Evolutionary conservation across 2,888 invertebrate species (phyloP), one percentile per base, ranked within the genome.

Genomic region (Clunio marinus): DNA sequence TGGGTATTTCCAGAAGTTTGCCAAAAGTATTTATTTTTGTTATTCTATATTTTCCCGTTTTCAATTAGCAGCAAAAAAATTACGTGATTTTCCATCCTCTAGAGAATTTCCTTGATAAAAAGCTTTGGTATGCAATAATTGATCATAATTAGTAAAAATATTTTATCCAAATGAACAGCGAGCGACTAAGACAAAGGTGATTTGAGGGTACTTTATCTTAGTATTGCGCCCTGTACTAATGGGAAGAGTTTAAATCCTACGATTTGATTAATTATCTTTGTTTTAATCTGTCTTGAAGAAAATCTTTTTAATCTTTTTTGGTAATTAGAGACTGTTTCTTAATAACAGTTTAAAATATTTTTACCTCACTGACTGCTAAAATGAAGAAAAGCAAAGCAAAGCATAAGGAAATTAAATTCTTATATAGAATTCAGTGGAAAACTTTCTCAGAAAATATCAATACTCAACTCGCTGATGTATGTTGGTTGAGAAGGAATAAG

Each of bases 1-100:
- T 63, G 51, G 66, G 66, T 66, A 66, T 66, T 66, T 66, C 66
- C 66, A 66, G 8, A 32, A 51, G 24, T 13, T 46, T 27, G 17
- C 22, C 51, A 15, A 41, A 41, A 41, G 4, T 41, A 7, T 51
- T 51, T 22, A 7, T n/a, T n/a, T n/a, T n/a, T n/a, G n/a, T n/a
- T n/a, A n/a, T n/a, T n/a, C n/a, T n/a, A n/a, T n/a, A n/a, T n/a
- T n/a, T 51, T 51, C 22, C 41, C 2, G 15, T 17, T 17, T 7
- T 57, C 25, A 57, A 57, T 57, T 57, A 57, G 57, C 25, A 25
- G 57, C 57, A 57, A 20, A 51, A n/a, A 32, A 13, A 5, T 32
- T 45, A 15, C 17, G 45, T 45, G 45, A 45, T 7, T 32, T 32
- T 32, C 10, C 32, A 32, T 32, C 32, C 35, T 41, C 10, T 41